Conservation (phyloP, 2,797 vertebrate species). For the Naso thynnoides region DNA sequence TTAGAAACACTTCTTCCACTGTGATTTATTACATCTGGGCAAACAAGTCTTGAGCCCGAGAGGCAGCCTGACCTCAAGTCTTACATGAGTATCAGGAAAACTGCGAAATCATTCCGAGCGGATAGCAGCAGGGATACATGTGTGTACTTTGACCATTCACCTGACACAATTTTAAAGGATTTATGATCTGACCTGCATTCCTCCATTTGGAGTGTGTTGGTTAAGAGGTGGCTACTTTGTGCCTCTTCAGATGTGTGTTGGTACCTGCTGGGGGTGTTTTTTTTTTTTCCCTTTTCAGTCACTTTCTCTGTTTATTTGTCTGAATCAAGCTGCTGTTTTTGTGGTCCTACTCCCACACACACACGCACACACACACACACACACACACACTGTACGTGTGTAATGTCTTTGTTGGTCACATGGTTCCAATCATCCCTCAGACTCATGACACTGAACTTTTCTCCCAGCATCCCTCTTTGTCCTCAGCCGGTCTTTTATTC, state of each 20-base stretch:
- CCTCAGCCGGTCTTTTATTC: not conserved
- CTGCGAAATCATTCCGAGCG: constrained; percentile 21
- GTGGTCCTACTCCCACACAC: not conserved
- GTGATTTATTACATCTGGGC: not conserved
- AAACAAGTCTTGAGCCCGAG: not conserved
- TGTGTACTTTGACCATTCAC: constrained; percentile 49
- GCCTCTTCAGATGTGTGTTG: not conserved
- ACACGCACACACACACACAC: not conserved
- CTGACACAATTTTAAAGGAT: constrained; percentile 15
- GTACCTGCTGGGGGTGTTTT: not conserved
- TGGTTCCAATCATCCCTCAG: not conserved
- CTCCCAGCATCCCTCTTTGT: not conserved
- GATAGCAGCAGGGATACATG: not conserved
- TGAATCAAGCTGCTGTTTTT: too few relatives aligned
- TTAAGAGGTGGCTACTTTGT: not conserved
- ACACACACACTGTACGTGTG: not conserved
- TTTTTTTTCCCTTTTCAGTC: not conserved
- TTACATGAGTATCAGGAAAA: constrained; percentile 19
- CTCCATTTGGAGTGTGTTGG: not conserved
- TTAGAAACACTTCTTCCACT: too few relatives aligned
- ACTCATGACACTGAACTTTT: not conserved
- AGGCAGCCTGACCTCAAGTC: constrained; percentile 15
- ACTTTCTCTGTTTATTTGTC: not conserved
- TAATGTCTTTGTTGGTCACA: not conserved
- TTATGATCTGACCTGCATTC: constrained; percentile 7